These are phyloP conservation scores for Amiota mariae DNA, from an alignment of 2,888 invertebrate genomes.

Conservation along the genomic window DNA sequence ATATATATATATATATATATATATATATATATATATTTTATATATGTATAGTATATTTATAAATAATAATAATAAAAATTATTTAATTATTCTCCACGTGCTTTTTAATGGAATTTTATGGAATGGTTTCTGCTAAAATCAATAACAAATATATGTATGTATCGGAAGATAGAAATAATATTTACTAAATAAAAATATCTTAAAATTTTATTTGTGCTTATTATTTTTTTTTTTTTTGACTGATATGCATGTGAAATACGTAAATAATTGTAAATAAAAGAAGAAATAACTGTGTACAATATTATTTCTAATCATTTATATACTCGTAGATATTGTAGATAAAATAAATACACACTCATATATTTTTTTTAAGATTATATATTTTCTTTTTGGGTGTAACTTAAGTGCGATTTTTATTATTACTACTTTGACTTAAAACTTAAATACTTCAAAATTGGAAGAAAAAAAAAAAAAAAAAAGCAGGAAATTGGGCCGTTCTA, in stretches of 20 bases:
- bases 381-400: constrained; percentile 67
- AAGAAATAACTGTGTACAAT: not conserved
- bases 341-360: not conserved
- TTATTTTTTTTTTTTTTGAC: too few species aligned
- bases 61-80: not conserved
- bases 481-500: constrained; percentile 71
- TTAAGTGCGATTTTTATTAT: constrained; percentile 54
- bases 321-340: not conserved
- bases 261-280: not conserved
- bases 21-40: not conserved
- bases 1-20: not conserved
- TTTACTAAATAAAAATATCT: too few species aligned
- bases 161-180: too few species aligned
- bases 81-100: constrained; percentile 4
- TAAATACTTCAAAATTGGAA: constrained; percentile 31
- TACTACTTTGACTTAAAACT: constrained; percentile 33
- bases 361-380: not conserved
- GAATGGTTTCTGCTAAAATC: not conserved
- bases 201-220: too few species aligned
- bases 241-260: too few species aligned
- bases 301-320: not conserved
- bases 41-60: constrained; percentile 13
- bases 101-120: constrained; percentile 8
- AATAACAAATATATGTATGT: too few species aligned
- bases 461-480: constrained; percentile 50